Conservation (phyloP, 1,140 invertebrate species). For the Mylabris phalerata region DNA sequence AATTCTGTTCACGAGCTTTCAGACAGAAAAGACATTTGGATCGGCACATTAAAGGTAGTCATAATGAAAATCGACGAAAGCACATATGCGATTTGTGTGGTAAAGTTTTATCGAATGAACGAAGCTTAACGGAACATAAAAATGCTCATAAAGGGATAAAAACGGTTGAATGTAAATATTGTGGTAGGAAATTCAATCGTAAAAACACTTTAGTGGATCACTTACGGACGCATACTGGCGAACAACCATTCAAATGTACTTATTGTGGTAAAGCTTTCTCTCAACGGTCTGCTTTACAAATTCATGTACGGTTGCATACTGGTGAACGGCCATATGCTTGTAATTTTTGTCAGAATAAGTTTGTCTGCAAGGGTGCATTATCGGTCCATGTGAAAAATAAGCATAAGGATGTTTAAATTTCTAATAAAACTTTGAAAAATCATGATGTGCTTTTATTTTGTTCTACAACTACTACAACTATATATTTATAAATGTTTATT, state of each 20-base stretch:
- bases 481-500: too few species aligned
- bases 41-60: neutral
- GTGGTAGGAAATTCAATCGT: conserved; percentile 47
- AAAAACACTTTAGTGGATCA: conserved; percentile 41
- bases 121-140: conserved; percentile 49
- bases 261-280: conserved; percentile 50
- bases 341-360: conserved; percentile 39
- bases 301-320: conserved; percentile 48
- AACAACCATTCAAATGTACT: conserved; percentile 40
- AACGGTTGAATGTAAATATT: conserved; percentile 51
- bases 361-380: conserved; percentile 40
- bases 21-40: neutral
- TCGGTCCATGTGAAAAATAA: conserved; percentile 26
- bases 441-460: too few species aligned
- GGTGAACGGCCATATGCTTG: conserved; percentile 54
- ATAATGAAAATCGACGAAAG: neutral
- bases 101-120: conserved; percentile 50
- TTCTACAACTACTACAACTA: too few species aligned
- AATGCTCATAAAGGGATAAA: conserved; percentile 26
- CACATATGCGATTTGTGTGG: conserved; percentile 46
- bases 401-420: conserved; percentile 5
- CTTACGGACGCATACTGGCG: conserved; percentile 39
- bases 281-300: conserved; percentile 48
- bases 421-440: too few species aligned
- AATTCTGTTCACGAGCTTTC: neutral